Evolutionary conservation across 2,797 vertebrate genomes (phyloP), one percentile per base, ranked within the genome.

Genomic region (Gymnocypris eckloni): DNA sequence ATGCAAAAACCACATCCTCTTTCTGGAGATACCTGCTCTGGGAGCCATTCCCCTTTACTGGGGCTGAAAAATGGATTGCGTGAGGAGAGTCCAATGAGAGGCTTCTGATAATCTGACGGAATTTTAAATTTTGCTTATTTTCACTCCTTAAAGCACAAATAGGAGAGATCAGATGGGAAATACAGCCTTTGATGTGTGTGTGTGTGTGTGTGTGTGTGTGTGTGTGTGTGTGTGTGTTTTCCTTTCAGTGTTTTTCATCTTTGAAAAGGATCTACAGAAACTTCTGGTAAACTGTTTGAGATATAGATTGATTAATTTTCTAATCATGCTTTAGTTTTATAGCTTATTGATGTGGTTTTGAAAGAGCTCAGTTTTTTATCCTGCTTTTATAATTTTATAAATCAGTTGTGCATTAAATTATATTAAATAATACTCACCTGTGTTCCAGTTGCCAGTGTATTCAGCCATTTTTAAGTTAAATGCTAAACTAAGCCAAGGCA

Each of bases 1-100:
- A 96, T 96, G 96, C 95, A 96, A 96, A 85, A 96, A 95, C 95
- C 95, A 92, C 89, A 92, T 94, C 93, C 94, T 95, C 92, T 93
- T 92, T 92, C 90, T 89, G 81, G 91, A 93, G 91, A 92, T 94
- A 96, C 95, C 95, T 96, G 95, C 94, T 93, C 93, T 91, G 93
- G 92, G 88, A 94, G 88, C 91, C 88, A 90, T 88, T 91, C 89
- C 72, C 90, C 85, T 93, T 95, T 94, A 94, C 94, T 94, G 92
- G 92, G 92, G 92, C 91, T 92, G 93, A 94, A 93, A 95, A 94
- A 93, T 66, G 88, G 89, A 89, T 87, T 92, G 85, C 82, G 80
- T 71, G 79, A 80, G 87, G 91, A 90, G 82, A 91, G 87, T 87
- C 87, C 76, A 86, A 88, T 84, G 89, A 87, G 91, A 88, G 83